These are phyloP conservation scores for Priocnemis perturbator DNA, from an alignment of 2,888 invertebrate genomes.

Conservation along the genomic window DNA sequence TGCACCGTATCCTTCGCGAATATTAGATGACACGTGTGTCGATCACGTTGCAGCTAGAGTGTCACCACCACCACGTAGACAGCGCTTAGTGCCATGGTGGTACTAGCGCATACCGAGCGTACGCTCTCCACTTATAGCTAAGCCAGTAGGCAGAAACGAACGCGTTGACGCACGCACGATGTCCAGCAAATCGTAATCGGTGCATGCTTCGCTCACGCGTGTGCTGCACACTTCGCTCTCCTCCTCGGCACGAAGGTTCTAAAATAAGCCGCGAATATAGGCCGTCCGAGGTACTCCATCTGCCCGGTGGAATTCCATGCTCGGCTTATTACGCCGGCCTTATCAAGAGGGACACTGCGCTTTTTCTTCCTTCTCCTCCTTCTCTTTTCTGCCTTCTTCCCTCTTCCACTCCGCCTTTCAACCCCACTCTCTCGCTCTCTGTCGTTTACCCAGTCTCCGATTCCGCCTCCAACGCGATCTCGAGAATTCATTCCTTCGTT, in stretches of 20 bases:
- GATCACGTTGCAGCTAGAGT: too few relatives aligned
- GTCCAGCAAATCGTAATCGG: constrained; percentile 42
- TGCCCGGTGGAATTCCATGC: constrained; percentile 52
- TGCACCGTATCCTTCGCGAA: too few relatives aligned
- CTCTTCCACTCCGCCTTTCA: not conserved
- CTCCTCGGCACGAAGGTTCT: constrained; percentile 38
- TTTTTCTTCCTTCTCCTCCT: constrained; percentile 15
- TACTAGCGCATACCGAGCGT: constrained; percentile 14
- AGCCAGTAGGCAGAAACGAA: constrained; percentile 12
- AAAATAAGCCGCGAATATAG: constrained; percentile 64
- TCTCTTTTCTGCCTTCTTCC: not conserved
- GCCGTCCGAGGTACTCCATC: constrained; percentile 53
- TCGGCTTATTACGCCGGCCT: constrained; percentile 42
- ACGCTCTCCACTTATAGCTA: constrained; percentile 30
- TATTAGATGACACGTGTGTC: too few relatives aligned
- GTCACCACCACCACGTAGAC: too few relatives aligned
- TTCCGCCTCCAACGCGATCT: too few relatives aligned
- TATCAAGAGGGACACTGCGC: constrained; percentile 30
- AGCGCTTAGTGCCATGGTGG: too few relatives aligned
- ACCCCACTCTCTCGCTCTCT: not conserved
- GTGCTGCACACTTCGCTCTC: constrained; percentile 13
- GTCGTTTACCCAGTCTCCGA: not conserved
- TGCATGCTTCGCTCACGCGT: constrained; percentile 30
- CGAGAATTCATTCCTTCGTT: too few relatives aligned
- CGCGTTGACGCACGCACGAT: constrained; percentile 23